phyloP scores from a whole-genome alignment of 2,888 invertebrate genomes.

The Acleris emargana region DNA sequence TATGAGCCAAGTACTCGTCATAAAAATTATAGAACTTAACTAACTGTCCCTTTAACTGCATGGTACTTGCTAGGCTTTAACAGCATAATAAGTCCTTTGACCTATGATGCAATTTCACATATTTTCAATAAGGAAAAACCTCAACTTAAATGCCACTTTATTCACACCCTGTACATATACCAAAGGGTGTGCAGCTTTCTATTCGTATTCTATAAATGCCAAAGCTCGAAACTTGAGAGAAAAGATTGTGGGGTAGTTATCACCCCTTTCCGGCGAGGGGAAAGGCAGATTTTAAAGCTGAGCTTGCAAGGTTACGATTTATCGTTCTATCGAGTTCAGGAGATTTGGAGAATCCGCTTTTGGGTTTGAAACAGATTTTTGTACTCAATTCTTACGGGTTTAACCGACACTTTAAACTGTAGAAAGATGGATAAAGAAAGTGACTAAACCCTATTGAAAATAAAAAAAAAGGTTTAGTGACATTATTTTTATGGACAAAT shows the following conservation, averaged over 20 bases:
- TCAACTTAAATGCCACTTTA: constrained; percentile 16
- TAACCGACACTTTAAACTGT: not conserved
- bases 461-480: too few relatives aligned
- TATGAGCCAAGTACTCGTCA: too few relatives aligned
- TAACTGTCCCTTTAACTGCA: too few relatives aligned
- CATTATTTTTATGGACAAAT: too few relatives aligned
- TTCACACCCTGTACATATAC: constrained; percentile 15
- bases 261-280: constrained; percentile 41
- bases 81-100: too few relatives aligned
- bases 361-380: constrained; percentile 16
- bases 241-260: constrained; percentile 55
- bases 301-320: constrained; percentile 35
- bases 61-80: too few relatives aligned
- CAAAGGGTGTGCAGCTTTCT: constrained; percentile 45
- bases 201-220: constrained; percentile 72
- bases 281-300: constrained; percentile 38
- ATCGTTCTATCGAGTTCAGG: constrained; percentile 31
- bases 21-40: too few relatives aligned
- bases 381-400: not conserved
- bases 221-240: constrained; percentile 54
- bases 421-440: not conserved
- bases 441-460: too few relatives aligned
- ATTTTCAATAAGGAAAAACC: not conserved
- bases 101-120: not conserved
- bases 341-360: constrained; percentile 23